Evolutionary conservation across 1,140 invertebrate genomes (phyloP), one percentile per base, ranked within the genome.

Genomic region (Drepana arcuata): DNA sequence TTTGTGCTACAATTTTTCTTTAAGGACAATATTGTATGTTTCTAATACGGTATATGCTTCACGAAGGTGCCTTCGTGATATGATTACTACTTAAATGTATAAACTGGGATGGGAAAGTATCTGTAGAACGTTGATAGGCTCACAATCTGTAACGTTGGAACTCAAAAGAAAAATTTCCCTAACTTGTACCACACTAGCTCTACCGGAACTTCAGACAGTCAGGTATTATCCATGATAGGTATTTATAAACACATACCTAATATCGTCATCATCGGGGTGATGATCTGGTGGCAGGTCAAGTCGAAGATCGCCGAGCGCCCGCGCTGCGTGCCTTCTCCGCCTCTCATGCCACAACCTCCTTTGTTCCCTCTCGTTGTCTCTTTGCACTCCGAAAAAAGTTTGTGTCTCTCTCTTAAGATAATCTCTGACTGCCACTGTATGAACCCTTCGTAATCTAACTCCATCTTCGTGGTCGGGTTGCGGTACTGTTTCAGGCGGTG

Each of bases 381-480:
- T 88, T 55, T 92, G 88, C 16, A 93, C 89, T 4, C 92, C 92
- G 66, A 93, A 93, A 69, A 93, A 93, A 34, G 88, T 89, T 9
- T 91, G 90, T 10, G 91, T 92, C 68, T 92, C 91, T 42, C 88
- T 85, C 61, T 88, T 91, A 40, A 93, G 88, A 67, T 91, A 93
- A 52, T 89, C 86, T 34, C 79, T 62, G 41, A 86, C 58, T 34
- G 68, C 53, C 18, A 83, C 57, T 7, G 68, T 66, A 52, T 84
- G 73, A 16, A 54, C 66, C 15, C 75, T 39, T 10, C 24, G 57
- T 37, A 72, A 69, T 68, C 68, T 62, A 31, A 74, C 65, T 14
- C 69, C 65, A 53, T 79, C 69, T 53, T 79, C 82, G 35, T 84
- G 83, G 1, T 67, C 59, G 16, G 45, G 75, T 63, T 44, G 72